phyloP scores from a whole-genome alignment of 2,888 invertebrate genomes.

The Drosophila melanosoma region DNA sequence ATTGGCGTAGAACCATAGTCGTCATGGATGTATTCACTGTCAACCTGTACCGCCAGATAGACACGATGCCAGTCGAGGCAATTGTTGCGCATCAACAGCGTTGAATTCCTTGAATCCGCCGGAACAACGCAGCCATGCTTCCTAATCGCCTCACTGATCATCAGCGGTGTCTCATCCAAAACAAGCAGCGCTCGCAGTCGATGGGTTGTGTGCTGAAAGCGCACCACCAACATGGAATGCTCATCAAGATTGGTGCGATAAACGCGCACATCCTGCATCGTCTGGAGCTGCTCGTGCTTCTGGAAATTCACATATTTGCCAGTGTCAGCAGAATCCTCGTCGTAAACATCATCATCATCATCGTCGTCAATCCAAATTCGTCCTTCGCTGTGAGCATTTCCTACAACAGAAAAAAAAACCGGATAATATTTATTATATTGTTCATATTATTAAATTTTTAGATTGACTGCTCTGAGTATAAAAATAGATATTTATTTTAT shows the following conservation, averaged over 20 bases:
- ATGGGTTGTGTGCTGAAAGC: slow-evolving; percentile 41
- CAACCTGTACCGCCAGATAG: slow-evolving; percentile 49
- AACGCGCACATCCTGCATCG: slow-evolving; percentile 20
- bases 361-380: background rate
- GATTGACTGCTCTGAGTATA: no score
- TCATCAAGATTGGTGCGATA: slow-evolving; percentile 50
- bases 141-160: background rate
- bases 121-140: slow-evolving; percentile 35
- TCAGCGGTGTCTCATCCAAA: slow-evolving; percentile 15
- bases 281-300: slow-evolving; percentile 6
- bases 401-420: background rate
- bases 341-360: background rate
- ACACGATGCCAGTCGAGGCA: slow-evolving; percentile 19
- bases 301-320: slow-evolving; percentile 20
- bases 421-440: background rate
- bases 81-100: slow-evolving; percentile 57
- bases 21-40: background rate
- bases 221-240: slow-evolving; percentile 46
- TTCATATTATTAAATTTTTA: no score
- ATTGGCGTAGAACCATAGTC: background rate
- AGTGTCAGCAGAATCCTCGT: background rate
- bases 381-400: background rate
- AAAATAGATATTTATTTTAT: no score
- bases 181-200: slow-evolving; percentile 36
- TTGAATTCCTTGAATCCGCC: background rate